These are phyloP conservation scores for Falcunculus frontatus DNA, from an alignment of 2,113 vertebrate genomes.

Conservation along the genomic window DNA sequence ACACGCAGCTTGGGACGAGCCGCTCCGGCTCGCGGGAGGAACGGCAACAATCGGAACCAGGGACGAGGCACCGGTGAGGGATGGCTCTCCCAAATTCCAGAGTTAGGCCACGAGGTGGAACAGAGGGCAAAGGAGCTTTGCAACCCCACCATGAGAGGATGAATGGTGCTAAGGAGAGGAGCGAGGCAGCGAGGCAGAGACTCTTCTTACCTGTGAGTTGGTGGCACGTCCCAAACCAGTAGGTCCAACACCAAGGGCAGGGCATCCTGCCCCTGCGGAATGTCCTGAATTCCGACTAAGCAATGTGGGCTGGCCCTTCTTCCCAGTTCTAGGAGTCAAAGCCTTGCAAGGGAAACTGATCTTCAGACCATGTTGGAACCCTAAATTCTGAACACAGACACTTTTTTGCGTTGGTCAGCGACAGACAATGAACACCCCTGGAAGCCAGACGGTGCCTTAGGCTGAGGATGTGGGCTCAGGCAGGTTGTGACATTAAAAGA, in stretches of 20 bases:
- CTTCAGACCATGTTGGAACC: conserved; percentile 50
- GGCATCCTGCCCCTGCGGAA: conserved; percentile 26
- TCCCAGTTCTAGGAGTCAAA: conserved; percentile 56
- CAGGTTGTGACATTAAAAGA: conserved; percentile 7
- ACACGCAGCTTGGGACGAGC: background rate
- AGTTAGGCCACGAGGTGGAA: background rate
- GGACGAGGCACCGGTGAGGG: background rate
- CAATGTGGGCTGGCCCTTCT: conserved; percentile 43
- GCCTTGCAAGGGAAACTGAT: conserved; percentile 59
- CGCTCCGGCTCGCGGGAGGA: background rate
- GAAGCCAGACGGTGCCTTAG: background rate
- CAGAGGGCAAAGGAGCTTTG: conserved; percentile 3
- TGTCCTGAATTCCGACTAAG: conserved; percentile 46
- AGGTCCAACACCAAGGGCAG: conserved; percentile 41
- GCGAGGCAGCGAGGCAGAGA: background rate
- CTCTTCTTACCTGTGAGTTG: conserved; percentile 43
- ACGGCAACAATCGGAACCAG: background rate
- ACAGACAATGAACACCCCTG: conserved; percentile 13
- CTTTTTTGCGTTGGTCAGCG: conserved; percentile 12
- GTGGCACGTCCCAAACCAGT: conserved; percentile 54
- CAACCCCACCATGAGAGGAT: background rate
- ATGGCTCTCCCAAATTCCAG: background rate
- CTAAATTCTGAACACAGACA: conserved; percentile 60
- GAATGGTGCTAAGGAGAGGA: conserved; percentile 23
- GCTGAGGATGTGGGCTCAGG: conserved; percentile 9